Base-by-base conservation (phyloP, 2,113 vertebrate genomes). In the Cyprinus carpio region DNA sequence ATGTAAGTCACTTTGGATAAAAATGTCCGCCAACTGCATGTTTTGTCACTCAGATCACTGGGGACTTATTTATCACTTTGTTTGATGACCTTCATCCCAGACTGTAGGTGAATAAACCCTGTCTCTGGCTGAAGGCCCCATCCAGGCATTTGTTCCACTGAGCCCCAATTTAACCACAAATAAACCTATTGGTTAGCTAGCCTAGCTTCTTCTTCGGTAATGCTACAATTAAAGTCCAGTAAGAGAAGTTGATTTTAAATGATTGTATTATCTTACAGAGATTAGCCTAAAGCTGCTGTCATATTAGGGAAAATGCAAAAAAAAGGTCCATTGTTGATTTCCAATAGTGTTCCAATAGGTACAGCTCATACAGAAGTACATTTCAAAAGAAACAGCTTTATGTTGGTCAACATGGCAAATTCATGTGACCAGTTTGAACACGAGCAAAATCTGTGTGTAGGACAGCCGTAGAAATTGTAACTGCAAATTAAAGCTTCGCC, bases 351-450 rank as follows among this genome's bases (percentile, higher is more conserved):
- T 20, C 7, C 4, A 29, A 13, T 2, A 31, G 6, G 64, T 13
- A 71, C 31, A 37, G 0, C 9, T 40, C 18, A 18, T 18, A 16
- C 13, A 67, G 15, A 67, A 71, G 65, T 69, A 16, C 18, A 16
- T 65, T 65, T 65, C 62, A 65, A 67, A 71, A 65, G 27, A 67
- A 67, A 15, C 64, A 67, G 29, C 65, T 67, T 67, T 67, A 29
- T 67, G 29, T 67, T 34, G 6, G 16, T 69, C 29, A 34, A 10
- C 1, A 16, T 9, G 7, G 3, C 16, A 34, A 31, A 7, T 69
- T 69, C 5, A 11, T 65, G 5, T 16, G 62, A 65, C 27, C 54
- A 58, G 54, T 58, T 23, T 23, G 6, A 65, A 65, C 27, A 29
- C 0, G 0, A 65, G 2, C 2, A 29, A 16, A 29, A 29, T 65